Conservation (phyloP, 2,888 invertebrate genomes). For the Melanargia galathea region DNA sequence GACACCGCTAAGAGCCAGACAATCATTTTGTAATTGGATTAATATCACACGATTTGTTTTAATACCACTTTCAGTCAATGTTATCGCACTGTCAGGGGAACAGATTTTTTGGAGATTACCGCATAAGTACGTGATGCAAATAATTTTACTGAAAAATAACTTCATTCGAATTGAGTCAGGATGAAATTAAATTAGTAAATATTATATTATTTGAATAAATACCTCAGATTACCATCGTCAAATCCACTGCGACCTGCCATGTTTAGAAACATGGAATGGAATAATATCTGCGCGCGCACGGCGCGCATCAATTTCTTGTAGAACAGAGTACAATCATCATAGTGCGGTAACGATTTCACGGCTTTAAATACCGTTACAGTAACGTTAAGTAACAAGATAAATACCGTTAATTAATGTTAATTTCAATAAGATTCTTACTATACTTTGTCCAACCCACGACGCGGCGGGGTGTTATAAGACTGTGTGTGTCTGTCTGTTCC, state of each 20-base stretch:
- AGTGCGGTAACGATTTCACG: neutral
- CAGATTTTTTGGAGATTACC: conserved; percentile 45
- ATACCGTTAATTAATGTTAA: too few species aligned
- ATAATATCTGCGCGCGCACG: conserved; percentile 75
- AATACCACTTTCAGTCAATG: conserved; percentile 70
- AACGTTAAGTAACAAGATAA: too few species aligned
- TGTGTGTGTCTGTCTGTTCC: too few species aligned
- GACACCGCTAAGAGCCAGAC: conserved; percentile 36
- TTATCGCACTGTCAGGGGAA: conserved; percentile 70
- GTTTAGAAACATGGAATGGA: conserved; percentile 86
- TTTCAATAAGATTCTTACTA: too few species aligned
- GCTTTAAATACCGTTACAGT: too few species aligned
- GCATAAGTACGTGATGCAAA: conserved; percentile 25
- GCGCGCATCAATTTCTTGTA: conserved; percentile 62
- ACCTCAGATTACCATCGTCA: conserved; percentile 91
- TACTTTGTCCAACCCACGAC: too few species aligned
- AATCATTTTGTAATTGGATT: conserved; percentile 47
- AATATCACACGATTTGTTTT: conserved; percentile 52
- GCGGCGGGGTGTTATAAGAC: too few species aligned
- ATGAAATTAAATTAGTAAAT: conserved; percentile 32
- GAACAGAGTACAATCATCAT: neutral
- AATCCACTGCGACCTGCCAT: conserved; percentile 95
- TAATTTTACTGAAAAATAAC: conserved; percentile 22
- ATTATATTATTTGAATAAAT: conserved; percentile 59
- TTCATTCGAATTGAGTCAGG: conserved; percentile 12